Base-by-base conservation (phyloP, 2,797 vertebrate species). In the Myotis daubentonii region DNA sequence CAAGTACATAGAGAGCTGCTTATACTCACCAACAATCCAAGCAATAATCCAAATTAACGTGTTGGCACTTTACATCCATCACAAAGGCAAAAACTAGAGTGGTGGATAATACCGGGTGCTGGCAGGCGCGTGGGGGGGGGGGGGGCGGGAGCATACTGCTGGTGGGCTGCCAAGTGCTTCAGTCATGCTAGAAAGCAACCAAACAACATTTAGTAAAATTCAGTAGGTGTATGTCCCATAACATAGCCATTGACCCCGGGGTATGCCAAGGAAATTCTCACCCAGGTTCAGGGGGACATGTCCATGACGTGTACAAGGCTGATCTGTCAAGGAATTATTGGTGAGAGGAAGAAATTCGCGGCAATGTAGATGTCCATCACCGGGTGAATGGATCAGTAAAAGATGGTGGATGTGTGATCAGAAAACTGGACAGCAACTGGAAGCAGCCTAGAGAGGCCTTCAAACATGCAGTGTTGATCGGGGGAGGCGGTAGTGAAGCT, bases 161-260 rank as follows among this genome's bases (percentile, higher is more conserved):
- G 33, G 17, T 12, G 16, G 13, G 23, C 13, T 30, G 6, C 49
- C 11, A 30, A 47, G 25, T 8, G 13, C 41, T 20, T 85, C 47
- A 10, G 47, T 68, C 93, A 72, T 57, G 88, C 74, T 51, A 49
- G 72, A 41, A 93, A 90, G 70, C 12, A 66, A n/a, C 62, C 78
- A 76, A 36, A 90, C 20, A 0, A 25, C 22, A 23, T 4, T 57
- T 19, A 85, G 38, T 85, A 36, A 36, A 84, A 55, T 49, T 33
- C 22, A 94, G 79, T 17, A 86, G 41, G 44, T 25, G 7, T 28
- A 17, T 49, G 65, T 55, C 23, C 70, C 28, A n/a, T 47, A 38
- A 19, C 7, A 1, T 11, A 33, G 47, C 62, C 15, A 2, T 6
- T 23, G 30, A 65, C 9, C 33, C 49, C 51, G 53, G 28, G 23